Percentiles rank a stretch among this genome's conserved stretches.
phyloP scores from a whole-genome alignment of 1,140 invertebrate genomes.

The Hermatobates lingyangjiaoensis region DNA sequence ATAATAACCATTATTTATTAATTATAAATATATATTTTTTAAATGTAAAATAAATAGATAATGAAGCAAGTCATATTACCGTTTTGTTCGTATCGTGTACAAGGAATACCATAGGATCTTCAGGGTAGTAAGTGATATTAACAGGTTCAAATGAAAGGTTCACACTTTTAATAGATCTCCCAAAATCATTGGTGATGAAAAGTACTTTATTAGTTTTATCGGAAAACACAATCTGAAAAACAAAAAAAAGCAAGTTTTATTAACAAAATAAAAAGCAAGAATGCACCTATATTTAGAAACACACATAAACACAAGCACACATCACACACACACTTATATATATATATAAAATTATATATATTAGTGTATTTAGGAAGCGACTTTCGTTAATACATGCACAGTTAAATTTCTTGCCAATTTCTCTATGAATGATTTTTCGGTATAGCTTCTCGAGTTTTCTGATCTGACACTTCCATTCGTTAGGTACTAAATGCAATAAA shows the following conservation, averaged over 20 bases:
- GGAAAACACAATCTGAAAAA: slow-evolving; percentile 60
- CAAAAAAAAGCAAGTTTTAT: slow-evolving; percentile 11
- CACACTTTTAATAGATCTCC: slow-evolving; percentile 35
- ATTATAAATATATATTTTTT: too few relatives aligned
- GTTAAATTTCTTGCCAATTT: too few relatives aligned
- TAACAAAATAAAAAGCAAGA: background rate
- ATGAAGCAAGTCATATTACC: too few relatives aligned
- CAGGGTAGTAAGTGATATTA: slow-evolving; percentile 52
- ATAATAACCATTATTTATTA: slow-evolving; percentile 10
- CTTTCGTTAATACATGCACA: too few relatives aligned
- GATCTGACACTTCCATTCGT: too few relatives aligned
- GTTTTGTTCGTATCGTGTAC: slow-evolving; percentile 48
- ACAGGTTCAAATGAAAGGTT: slow-evolving; percentile 51
- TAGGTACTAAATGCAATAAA: too few relatives aligned
- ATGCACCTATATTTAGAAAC: background rate
- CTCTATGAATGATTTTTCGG: too few relatives aligned
- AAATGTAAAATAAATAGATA: too few relatives aligned
- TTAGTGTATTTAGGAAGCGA: too few relatives aligned
- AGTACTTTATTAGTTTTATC: slow-evolving; percentile 57
- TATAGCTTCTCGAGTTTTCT: too few relatives aligned
- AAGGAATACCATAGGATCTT: slow-evolving; percentile 34
- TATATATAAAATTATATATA: too few relatives aligned
- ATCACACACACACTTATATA: too few relatives aligned
- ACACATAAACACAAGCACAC: background rate
- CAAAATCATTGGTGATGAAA: slow-evolving; percentile 57